phyloP scores from a whole-genome alignment of 2,113 vertebrate genomes.

The Macheiramphus alcinus region DNA sequence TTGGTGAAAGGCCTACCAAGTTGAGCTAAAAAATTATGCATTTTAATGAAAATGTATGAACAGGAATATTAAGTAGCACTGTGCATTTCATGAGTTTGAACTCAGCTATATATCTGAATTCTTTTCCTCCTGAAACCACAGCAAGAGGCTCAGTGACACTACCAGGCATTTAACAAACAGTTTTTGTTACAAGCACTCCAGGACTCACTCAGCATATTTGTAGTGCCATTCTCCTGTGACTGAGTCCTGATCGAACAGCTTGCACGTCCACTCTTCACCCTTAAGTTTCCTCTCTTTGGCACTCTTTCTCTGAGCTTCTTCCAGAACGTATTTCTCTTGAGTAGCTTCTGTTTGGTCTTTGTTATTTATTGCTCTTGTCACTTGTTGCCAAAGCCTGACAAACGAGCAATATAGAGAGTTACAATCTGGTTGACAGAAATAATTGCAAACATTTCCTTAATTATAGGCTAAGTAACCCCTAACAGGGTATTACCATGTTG shows the following conservation, averaged over 20 bases:
- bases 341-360: conserved; percentile 98
- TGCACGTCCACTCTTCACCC: conserved; percentile 88
- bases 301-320: conserved; percentile 93
- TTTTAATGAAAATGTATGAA: neutral
- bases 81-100: neutral
- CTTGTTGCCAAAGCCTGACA: conserved; percentile 94
- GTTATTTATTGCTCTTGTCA: conserved; percentile 93
- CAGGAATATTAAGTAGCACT: neutral
- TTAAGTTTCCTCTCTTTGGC: conserved; percentile 90
- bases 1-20: neutral
- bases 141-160: neutral
- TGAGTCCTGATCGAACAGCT: conserved; percentile 91
- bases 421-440: neutral
- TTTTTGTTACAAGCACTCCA: neutral
- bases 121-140: neutral
- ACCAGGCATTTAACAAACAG: neutral
- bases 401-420: neutral
- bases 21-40: neutral
- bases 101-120: neutral
- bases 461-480: neutral
- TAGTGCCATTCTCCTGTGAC: conserved; percentile 96
- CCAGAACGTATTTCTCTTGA: conserved; percentile 92
- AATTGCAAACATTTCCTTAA: neutral
- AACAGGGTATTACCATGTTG: neutral
- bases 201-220: conserved; percentile 92